These are phyloP conservation scores for Styela plicata DNA, from an alignment of 23 tunicate genomes.

Conservation along the genomic window DNA sequence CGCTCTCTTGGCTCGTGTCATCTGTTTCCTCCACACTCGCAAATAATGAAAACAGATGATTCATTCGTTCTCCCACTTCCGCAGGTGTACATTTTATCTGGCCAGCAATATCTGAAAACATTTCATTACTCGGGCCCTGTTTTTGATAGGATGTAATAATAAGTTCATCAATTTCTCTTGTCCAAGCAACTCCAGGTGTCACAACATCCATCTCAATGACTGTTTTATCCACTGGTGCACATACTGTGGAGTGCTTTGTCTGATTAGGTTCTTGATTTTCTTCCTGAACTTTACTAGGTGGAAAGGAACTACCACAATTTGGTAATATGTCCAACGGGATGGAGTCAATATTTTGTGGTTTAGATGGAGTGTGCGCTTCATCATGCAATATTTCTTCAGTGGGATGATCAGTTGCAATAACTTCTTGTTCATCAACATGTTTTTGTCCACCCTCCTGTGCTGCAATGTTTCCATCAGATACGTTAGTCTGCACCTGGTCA, in stretches of 20 bases:
- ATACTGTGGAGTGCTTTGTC: too few species aligned
- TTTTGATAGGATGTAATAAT: constrained; percentile 28
- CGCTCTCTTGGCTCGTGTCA: constrained; percentile 23
- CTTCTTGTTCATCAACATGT: neutral
- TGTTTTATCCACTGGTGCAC: neutral
- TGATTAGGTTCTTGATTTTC: neutral
- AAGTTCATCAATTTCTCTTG: constrained; percentile 39
- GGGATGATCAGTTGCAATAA: too few species aligned
- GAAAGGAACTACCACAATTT: neutral
- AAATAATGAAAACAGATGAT: neutral
- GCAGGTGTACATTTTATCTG: neutral
- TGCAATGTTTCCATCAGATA: too few species aligned
- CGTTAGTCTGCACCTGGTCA: too few species aligned
- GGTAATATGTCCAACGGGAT: neutral
- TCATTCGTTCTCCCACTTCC: constrained; percentile 13
- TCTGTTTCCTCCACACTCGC: neutral
- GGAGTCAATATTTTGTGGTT: too few species aligned
- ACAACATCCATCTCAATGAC: neutral
- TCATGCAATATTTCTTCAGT: too few species aligned
- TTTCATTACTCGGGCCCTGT: constrained; percentile 8
- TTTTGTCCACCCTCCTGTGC: neutral
- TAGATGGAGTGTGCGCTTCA: too few species aligned
- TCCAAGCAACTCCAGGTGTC: constrained; percentile 34
- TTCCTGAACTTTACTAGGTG: neutral
- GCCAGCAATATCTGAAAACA: neutral